These are phyloP conservation scores for Otolemur garnettii DNA, from an alignment of 2,113 vertebrate species.

Conservation along the genomic window DNA sequence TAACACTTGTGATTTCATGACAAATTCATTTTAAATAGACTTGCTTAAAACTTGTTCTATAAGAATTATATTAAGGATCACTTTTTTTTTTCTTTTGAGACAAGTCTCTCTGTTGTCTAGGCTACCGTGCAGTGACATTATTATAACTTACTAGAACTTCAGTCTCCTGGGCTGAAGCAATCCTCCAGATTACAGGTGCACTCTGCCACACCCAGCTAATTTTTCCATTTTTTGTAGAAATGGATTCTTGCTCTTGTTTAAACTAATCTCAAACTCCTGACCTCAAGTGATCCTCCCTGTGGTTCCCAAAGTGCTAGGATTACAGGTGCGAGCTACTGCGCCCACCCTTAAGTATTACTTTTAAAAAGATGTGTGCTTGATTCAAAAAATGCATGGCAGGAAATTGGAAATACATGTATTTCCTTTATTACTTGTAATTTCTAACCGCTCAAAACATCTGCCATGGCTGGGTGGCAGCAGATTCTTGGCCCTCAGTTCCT, in stretches of 20 bases:
- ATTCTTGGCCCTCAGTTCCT: background rate
- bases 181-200: no score
- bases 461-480: accelerated
- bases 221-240: background rate
- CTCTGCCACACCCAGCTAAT: no score
- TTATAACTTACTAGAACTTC: background rate
- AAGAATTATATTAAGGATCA: background rate
- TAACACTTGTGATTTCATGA: background rate
- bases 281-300: background rate
- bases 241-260: background rate
- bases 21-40: background rate
- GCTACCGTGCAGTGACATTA: background rate
- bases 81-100: background rate
- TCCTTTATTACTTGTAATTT: background rate
- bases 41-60: constrained; percentile 15
- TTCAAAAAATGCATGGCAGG: background rate
- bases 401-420: background rate
- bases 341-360: background rate
- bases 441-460: background rate
- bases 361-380: constrained; percentile 31
- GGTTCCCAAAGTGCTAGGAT: background rate
- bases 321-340: background rate
- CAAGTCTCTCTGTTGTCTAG: background rate
- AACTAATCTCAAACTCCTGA: background rate
- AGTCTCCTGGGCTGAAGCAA: no score